Base-by-base conservation (phyloP, 2,113 vertebrate species). In the Morone saxatilis region DNA sequence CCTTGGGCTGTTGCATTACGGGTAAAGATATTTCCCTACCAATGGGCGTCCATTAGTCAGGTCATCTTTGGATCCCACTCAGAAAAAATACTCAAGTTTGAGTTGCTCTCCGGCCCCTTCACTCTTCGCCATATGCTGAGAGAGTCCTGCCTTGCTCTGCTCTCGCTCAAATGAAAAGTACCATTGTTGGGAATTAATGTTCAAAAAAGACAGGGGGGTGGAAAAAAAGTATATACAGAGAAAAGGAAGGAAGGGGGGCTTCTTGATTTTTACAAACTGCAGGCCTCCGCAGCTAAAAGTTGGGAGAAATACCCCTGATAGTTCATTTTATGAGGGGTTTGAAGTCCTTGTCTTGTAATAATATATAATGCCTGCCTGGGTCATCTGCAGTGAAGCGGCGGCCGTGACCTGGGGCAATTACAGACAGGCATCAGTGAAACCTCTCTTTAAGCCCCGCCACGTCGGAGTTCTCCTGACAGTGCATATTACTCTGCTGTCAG, bases 391-490 rank as follows among this genome's bases (percentile, higher is more conserved):
- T 74, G 89, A 93, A 94, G 88, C 81, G 48, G 76, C 76, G 87
- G 89, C 94, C 94, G 36, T 95, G 95, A 96, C 94, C 95, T 81
- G 14, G 77, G 78, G 69, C 94, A 93, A 94, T 95, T 93, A 94
- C 78, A 94, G 94, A 93, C 93, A 94, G 93, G 87, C 93, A 94
- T 94, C 94, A 90, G 86, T 80, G 84, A 85, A 90, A 88, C 79
- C 90, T 88, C 76, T 54, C 80, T 87, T 86, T 81, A 77, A 85
- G 85, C 87, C 89, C 86, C 56, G 71, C 78, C 56, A 76, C 65
- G 87, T 85, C 90, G 88, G 87, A 92, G 86, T 72, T 89, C 87
- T 86, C 89, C 86, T 92, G 90, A 92, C 88, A 82, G 86, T 76
- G 90, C 75, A 43, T 76, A 93, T 93, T 94, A 92, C 85, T 91